These are phyloP conservation scores for Natrix natrix DNA, from an alignment of 2,797 vertebrate genomes.

Conservation along the genomic window DNA sequence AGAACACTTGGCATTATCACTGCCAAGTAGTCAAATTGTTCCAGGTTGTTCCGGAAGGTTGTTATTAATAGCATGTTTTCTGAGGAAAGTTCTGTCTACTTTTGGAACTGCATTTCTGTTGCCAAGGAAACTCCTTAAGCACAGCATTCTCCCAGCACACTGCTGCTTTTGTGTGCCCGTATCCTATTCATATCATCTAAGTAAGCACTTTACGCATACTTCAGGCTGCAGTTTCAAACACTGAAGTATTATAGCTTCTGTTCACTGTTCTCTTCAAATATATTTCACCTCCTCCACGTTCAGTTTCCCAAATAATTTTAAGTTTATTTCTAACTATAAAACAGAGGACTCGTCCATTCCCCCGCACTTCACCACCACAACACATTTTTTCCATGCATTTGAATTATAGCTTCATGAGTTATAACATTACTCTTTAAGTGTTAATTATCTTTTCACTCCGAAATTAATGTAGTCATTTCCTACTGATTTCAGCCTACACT, in stretches of 20 bases:
- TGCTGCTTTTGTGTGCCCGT: slow-evolving; percentile 79
- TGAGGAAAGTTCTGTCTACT: slow-evolving; percentile 85
- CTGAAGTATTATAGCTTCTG: slow-evolving; percentile 64
- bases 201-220: slow-evolving; percentile 74
- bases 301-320: background rate
- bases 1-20: slow-evolving; percentile 83
- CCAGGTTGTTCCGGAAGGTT: slow-evolving; percentile 84
- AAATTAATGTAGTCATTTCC: slow-evolving; percentile 78
- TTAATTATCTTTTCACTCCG: slow-evolving; percentile 77
- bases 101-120: slow-evolving; percentile 85
- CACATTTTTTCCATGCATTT: slow-evolving; percentile 70
- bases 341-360: slow-evolving; percentile 29
- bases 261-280: slow-evolving; percentile 59
- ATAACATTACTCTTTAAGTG: slow-evolving; percentile 71
- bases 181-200: slow-evolving; percentile 79
- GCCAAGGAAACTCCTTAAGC: slow-evolving; percentile 81
- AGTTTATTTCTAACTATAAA: background rate
- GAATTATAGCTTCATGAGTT: slow-evolving; percentile 74
- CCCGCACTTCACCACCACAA: slow-evolving; percentile 16
- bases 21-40: slow-evolving; percentile 85
- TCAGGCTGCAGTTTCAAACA: slow-evolving; percentile 68
- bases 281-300: slow-evolving; percentile 45
- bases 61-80: slow-evolving; percentile 85
- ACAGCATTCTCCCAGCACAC: slow-evolving; percentile 80
- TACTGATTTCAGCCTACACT: slow-evolving; percentile 71